phyloP scores from a whole-genome alignment of 2,888 invertebrate species.

The Chymomyza amoena region DNA sequence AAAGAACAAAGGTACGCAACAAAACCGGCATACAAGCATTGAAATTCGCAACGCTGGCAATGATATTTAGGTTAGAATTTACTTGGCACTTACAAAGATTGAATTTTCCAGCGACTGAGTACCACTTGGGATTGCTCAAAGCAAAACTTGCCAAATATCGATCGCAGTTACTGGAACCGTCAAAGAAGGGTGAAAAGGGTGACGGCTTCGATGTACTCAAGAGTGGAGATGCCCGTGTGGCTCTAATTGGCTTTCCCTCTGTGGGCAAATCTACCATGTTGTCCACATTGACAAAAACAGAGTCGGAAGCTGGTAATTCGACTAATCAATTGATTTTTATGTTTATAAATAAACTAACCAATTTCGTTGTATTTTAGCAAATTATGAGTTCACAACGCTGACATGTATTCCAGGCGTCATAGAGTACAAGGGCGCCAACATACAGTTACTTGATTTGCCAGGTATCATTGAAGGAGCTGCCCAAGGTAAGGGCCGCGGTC shows the following conservation, averaged over 20 bases:
- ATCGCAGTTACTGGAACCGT: slow-evolving; percentile 95
- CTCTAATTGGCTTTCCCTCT: slow-evolving; percentile 98
- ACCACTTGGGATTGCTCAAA: slow-evolving; percentile 98
- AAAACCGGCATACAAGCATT: slow-evolving; percentile 40
- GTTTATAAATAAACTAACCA: background rate
- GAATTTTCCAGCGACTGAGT: slow-evolving; percentile 91
- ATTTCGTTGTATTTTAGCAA: slow-evolving; percentile 80
- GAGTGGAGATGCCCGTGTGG: slow-evolving; percentile 98
- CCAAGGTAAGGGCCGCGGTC: slow-evolving; percentile 93
- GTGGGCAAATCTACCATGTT: slow-evolving; percentile 90
- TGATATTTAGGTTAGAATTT: slow-evolving; percentile 70
- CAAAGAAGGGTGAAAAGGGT: slow-evolving; percentile 96
- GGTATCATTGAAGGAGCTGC: slow-evolving; percentile 99
- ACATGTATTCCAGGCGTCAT: slow-evolving; percentile 99
- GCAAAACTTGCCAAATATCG: slow-evolving; percentile 97
- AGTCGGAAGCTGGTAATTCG: slow-evolving; percentile 87
- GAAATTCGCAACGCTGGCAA: slow-evolving; percentile 57
- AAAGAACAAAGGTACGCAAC: slow-evolving; percentile 95
- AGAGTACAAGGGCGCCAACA: slow-evolving; percentile 98
- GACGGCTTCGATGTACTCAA: slow-evolving; percentile 99
- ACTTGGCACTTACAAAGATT: slow-evolving; percentile 46
- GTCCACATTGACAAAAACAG: slow-evolving; percentile 96
- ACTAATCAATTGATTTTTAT: no score
- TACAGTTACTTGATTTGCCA: slow-evolving; percentile 98
- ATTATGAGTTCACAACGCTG: slow-evolving; percentile 98